Percentiles rank a stretch among this genome's conserved stretches.
Conservation (phyloP, 2,113 vertebrate genomes). For the Caretta caretta region DNA sequence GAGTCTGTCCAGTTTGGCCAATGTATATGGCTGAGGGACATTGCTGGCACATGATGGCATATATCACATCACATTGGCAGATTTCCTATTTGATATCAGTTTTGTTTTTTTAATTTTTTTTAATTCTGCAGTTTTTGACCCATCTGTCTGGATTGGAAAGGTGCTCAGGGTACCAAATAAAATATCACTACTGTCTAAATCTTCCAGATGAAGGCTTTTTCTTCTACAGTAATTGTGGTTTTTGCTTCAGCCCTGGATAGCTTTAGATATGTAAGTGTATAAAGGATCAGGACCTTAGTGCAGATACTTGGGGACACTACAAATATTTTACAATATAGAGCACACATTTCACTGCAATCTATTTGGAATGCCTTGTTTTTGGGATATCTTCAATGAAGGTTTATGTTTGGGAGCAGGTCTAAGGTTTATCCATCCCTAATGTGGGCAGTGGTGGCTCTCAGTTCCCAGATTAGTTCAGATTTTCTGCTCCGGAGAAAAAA, state of each 20-base stretch:
- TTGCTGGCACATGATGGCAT: too few relatives aligned
- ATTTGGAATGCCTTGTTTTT: neutral
- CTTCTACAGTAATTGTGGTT: neutral
- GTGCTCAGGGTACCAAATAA: neutral
- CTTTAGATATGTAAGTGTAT: neutral
- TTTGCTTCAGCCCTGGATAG: neutral
- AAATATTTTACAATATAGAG: neutral
- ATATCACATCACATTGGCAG: too few relatives aligned
- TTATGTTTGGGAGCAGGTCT: neutral
- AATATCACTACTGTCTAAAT: neutral
- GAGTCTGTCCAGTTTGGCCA: too few relatives aligned
- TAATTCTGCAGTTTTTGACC: neutral
- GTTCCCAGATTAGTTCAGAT: neutral
- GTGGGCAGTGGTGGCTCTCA: neutral
- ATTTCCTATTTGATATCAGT: too few relatives aligned
- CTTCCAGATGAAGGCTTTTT: neutral
- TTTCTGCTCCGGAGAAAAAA: neutral
- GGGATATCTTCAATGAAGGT: neutral
- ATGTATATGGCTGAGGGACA: too few relatives aligned
- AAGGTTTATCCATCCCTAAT: neutral
- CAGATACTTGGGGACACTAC: neutral
- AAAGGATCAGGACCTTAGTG: neutral
- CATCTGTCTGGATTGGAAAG: neutral
- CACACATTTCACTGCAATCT: neutral
- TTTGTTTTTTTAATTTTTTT: neutral